Evolutionary conservation across 2,797 vertebrate species (phyloP), one percentile per base, ranked within the genome.

Genomic region (Sciurus carolinensis): DNA sequence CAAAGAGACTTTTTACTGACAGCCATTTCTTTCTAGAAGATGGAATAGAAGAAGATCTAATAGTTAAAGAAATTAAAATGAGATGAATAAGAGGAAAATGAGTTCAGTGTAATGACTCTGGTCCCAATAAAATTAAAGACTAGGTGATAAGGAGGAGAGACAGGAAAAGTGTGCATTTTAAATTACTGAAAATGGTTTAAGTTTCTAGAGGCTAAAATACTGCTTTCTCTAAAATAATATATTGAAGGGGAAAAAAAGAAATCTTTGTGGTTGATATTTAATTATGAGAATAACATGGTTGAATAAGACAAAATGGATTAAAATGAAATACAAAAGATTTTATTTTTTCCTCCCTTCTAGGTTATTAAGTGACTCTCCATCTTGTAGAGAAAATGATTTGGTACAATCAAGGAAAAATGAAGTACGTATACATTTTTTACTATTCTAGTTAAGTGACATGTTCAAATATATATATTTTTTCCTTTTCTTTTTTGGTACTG

Each of bases 341-440:
- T 62, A 64, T 64, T 57, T 95, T 57, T 71, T 90, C 47, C 90
- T 93, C 89, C 71, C 72, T 97, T 98, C 77, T 98, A 99, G 99
- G 98, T 99, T 99, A 98, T 98, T 99, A 97, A 99, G 98, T 96
- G 98, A 98, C 87, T 99, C 99, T 95, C 99, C 99, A 96, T 98
- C 99, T 88, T 98, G 98, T 75, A 99, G 98, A 98, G 98, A 99
- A 98, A 99, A 99, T 82, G 99, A 99, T 93, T 99, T 98, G 90
- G 91, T 98, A 83, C 98, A 99, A 88, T 98, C 98, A 96, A 98
- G 98, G 97, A 99, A 98, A 98, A 98, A 98, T 97, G 99, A 99
- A 99, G 99, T 99, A 98, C 97, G 98, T 98, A 86, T 87, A 50
- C 86, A 92, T 96, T 96, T 96, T 39, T 96, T 92, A 2, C 3